Percentiles rank a stretch among this genome's conserved stretches.
phyloP scores from a whole-genome alignment of 2,797 vertebrate species.

The Erithacus rubecula region DNA sequence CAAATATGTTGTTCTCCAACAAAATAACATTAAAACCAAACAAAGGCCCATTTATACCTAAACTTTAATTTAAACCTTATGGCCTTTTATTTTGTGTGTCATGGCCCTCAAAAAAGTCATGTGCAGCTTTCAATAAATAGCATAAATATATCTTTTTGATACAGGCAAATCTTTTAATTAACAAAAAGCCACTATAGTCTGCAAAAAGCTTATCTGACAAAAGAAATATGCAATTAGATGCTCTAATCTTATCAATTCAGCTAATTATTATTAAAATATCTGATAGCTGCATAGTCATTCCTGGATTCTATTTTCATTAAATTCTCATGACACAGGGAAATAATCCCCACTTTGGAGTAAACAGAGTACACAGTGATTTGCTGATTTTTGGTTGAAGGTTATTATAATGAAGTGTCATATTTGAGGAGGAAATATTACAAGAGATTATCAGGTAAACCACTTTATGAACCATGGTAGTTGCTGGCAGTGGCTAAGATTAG shows the following conservation, averaged over 20 bases:
- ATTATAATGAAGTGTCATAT: background rate
- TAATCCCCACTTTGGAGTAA: background rate
- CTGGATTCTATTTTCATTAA: background rate
- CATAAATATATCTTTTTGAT: background rate
- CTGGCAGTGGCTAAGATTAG: background rate
- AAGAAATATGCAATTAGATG: background rate
- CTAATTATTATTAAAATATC: background rate
- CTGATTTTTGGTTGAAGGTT: background rate
- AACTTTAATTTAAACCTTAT: background rate
- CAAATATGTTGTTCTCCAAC: background rate
- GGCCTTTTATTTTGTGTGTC: background rate
- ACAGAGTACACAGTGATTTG: rapidly evolving
- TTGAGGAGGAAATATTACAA: background rate
- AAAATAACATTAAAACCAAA: background rate
- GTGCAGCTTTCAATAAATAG: background rate
- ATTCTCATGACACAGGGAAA: background rate
- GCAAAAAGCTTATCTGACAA: background rate
- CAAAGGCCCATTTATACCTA: background rate
- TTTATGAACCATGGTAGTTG: background rate
- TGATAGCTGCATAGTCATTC: background rate
- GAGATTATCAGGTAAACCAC: background rate
- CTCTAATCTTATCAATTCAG: background rate
- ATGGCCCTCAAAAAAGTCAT: background rate
- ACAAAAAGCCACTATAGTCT: background rate
- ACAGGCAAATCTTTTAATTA: background rate